Evolutionary conservation across 2,888 invertebrate species (phyloP).

Genomic region (Drosophila anceps): DNA sequence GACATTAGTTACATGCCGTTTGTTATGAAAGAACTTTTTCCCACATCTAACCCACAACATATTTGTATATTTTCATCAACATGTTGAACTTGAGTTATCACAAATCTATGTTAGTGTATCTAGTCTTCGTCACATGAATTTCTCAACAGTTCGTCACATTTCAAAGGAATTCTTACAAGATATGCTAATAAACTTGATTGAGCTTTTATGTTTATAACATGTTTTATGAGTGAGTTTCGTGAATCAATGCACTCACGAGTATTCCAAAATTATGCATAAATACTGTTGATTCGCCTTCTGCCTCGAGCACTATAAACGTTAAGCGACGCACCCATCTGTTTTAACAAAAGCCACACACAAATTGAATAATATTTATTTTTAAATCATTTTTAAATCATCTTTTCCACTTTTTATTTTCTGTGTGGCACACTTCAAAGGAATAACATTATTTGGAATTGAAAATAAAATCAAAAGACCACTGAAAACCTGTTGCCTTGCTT

Average conservation of each 20-base stretch:
- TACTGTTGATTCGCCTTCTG: slow-evolving; percentile 5
- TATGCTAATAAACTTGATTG: slow-evolving; percentile 36
- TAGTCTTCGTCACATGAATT: neutral
- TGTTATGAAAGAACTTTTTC: too few species aligned
- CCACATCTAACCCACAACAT: neutral
- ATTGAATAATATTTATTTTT: slow-evolving; percentile 26
- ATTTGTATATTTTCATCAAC: neutral
- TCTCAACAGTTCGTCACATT: neutral
- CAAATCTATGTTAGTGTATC: slow-evolving; percentile 4
- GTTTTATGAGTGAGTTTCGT: slow-evolving; percentile 28
- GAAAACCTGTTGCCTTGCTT: slow-evolving; percentile 23
- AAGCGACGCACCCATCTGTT: slow-evolving; percentile 34
- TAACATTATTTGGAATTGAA: slow-evolving; percentile 14
- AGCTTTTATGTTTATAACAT: slow-evolving; percentile 6
- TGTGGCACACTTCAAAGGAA: slow-evolving; percentile 25
- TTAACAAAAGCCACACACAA: slow-evolving; percentile 20
- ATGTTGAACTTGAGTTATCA: neutral
- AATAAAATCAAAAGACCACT: slow-evolving; percentile 20
- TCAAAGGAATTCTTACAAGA: slow-evolving; percentile 4
- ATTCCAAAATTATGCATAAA: slow-evolving; percentile 21
- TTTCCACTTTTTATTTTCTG: neutral
- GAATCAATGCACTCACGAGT: slow-evolving; percentile 45
- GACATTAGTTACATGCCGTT: neutral
- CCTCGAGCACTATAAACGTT: neutral
- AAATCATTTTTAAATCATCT: slow-evolving; percentile 2